Percentiles rank a stretch among this genome's conserved stretches.
phyloP scores from a whole-genome alignment of 2,888 invertebrate species.

The Augiades crinisus region DNA sequence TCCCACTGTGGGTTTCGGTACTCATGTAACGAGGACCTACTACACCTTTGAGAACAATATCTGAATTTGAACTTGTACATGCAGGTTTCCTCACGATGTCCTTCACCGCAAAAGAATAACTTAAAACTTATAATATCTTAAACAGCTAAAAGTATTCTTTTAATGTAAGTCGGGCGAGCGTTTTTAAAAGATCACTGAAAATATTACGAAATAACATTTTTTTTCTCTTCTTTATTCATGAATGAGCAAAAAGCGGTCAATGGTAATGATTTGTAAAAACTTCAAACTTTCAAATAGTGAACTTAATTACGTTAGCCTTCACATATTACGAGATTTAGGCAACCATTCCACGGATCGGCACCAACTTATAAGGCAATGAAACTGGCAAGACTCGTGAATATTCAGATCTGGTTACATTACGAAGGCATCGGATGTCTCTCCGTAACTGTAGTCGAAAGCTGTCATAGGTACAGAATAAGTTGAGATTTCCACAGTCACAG shows the following conservation, averaged over 20 bases:
- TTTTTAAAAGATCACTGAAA: too few species aligned
- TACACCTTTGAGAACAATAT: too few species aligned
- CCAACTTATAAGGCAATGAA: conserved; percentile 19
- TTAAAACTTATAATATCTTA: too few species aligned
- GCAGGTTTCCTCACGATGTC: too few species aligned
- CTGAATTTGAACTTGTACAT: too few species aligned
- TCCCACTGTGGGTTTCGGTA: too few species aligned
- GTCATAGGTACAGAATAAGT: conserved; percentile 30
- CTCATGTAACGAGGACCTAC: too few species aligned
- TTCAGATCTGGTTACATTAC: conserved; percentile 25
- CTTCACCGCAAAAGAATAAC: too few species aligned
- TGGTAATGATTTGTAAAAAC: not conserved
- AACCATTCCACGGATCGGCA: not conserved
- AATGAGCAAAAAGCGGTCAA: not conserved
- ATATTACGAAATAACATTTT: too few species aligned
- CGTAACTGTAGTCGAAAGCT: conserved; percentile 40
- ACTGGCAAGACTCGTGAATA: conserved; percentile 10
- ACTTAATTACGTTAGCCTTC: conserved; percentile 4
- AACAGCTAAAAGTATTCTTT: too few species aligned
- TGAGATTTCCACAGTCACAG: conserved; percentile 40
- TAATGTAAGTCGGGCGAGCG: too few species aligned
- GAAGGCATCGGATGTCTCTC: conserved; percentile 19
- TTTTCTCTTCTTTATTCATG: too few species aligned
- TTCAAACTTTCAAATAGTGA: conserved; percentile 2
- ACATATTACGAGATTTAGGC: conserved; percentile 7